Conservation (phyloP, 2,888 invertebrate genomes). For the Oscheius sp. region DNA sequence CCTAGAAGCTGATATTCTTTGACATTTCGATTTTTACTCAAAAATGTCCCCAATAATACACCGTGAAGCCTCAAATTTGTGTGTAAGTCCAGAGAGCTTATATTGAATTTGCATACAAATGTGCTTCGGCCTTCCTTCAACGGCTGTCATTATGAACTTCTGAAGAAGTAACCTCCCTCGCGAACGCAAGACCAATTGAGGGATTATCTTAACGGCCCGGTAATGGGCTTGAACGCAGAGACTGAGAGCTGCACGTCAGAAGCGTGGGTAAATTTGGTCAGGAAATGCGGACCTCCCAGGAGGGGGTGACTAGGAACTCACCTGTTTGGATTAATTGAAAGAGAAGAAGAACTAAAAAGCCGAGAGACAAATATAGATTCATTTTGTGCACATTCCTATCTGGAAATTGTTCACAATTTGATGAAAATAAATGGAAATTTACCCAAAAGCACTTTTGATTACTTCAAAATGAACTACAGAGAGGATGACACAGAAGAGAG, state of each 20-base stretch:
- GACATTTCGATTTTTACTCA: too few species aligned
- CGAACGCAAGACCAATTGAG: constrained; percentile 6
- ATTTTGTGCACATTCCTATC: constrained; percentile 20
- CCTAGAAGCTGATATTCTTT: too few species aligned
- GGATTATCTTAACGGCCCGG: constrained; percentile 26
- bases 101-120: constrained; percentile 34
- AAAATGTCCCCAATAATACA: too few species aligned
- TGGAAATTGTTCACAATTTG: background rate
- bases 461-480: background rate
- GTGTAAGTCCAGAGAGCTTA: background rate
- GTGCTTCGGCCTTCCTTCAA: constrained; percentile 2
- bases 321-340: constrained; percentile 10
- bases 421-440: background rate
- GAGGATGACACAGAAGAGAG: background rate
- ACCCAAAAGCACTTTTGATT: background rate
- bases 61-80: too few species aligned
- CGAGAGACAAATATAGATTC: background rate
- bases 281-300: background rate
- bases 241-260: background rate
- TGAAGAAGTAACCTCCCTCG: too few species aligned
- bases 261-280: background rate
- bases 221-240: constrained; percentile 19
- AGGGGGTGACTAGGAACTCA: background rate
- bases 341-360: background rate
- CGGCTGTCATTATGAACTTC: too few species aligned